A percentile compares a stretch with the other conserved stretches of the same genome.
Conservation (phyloP, 92 coral and sea anemone genomes). For the Epizoanthus rinbou region DNA sequence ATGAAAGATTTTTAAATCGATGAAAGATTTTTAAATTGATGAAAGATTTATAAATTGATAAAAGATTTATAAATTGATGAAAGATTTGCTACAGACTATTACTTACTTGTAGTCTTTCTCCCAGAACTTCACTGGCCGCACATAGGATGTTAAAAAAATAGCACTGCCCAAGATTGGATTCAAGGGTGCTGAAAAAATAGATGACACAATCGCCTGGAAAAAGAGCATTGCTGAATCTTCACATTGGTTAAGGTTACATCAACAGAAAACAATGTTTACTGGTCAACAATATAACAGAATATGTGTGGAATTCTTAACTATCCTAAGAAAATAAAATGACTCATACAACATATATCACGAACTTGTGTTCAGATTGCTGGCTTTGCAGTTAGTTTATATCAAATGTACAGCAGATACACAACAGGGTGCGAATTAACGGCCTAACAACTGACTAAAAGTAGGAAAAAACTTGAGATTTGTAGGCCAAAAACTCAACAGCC, state of each 20-base stretch:
- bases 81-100: not conserved
- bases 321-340: not conserved
- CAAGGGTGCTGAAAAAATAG: slow-evolving; percentile 90
- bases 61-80: too few species aligned
- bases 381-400: too few species aligned
- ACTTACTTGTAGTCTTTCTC: slow-evolving; percentile 98
- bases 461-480: too few species aligned
- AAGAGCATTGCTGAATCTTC: slow-evolving; percentile 97
- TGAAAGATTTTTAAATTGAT: too few species aligned
- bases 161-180: slow-evolving; percentile 98
- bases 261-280: too few species aligned
- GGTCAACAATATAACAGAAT: not conserved
- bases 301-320: not conserved
- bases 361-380: too few species aligned
- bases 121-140: slow-evolving; percentile 99
- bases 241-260: slow-evolving; percentile 58
- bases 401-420: too few species aligned
- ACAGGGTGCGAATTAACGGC: too few species aligned
- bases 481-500: too few species aligned
- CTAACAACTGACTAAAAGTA: too few species aligned
- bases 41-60: too few species aligned
- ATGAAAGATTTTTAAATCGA: too few species aligned
- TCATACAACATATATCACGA: not conserved
- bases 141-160: slow-evolving; percentile 92
- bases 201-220: slow-evolving; percentile 93